A percentile compares a stretch with the other conserved stretches of the same genome.
phyloP scores from a whole-genome alignment of 2,888 invertebrate species.

The Tipula lateralis region DNA sequence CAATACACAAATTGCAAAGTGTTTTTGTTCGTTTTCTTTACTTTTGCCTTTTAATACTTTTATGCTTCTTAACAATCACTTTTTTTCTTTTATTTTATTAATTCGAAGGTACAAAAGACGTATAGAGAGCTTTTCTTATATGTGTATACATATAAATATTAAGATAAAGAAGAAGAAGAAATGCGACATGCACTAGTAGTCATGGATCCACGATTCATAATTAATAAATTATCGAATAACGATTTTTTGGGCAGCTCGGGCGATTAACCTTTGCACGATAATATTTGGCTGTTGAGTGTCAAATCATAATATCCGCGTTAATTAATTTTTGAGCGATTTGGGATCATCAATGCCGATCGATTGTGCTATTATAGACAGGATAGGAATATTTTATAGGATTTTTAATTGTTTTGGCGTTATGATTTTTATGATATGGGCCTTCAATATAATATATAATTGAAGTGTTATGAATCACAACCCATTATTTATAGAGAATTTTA shows the following conservation, averaged over 20 bases:
- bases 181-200: not conserved
- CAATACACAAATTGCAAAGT: not conserved
- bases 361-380: not conserved
- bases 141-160: not conserved
- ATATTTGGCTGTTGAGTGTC: not conserved
- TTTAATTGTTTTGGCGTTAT: not conserved
- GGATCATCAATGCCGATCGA: not conserved
- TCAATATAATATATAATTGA: not conserved
- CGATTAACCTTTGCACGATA: not conserved
- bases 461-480: not conserved
- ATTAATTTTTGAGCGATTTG: not conserved
- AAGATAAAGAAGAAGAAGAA: not conserved
- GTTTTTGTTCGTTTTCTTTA: slow-evolving; percentile 20
- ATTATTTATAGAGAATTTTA: not conserved
- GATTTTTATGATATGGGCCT: not conserved
- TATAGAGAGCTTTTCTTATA: not conserved
- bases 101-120: not conserved
- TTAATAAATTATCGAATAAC: not conserved
- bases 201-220: not conserved
- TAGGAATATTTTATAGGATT: not conserved
- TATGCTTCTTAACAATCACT: slow-evolving; percentile 7
- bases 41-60: not conserved
- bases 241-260: not conserved
- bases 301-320: not conserved
- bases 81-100: not conserved